Conservation (phyloP, 35 echinoderm and acorn worm genomes). For the Apostichopus japonicus region DNA sequence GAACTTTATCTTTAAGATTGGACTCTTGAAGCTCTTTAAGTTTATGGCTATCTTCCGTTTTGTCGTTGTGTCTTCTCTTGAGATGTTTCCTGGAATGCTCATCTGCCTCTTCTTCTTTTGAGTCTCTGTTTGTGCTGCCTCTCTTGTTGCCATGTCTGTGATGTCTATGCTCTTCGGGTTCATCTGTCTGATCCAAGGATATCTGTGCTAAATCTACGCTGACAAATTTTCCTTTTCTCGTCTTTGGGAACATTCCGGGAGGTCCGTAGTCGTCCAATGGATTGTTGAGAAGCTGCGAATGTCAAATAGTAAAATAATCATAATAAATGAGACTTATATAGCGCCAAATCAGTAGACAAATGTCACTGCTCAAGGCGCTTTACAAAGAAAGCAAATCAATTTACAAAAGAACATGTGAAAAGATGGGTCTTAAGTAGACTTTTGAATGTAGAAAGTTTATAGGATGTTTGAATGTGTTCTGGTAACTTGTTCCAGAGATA, state of each 20-base stretch:
- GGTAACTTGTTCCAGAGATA: no score
- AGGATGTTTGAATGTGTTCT: no score
- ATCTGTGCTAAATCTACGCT: neutral
- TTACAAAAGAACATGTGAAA: no score
- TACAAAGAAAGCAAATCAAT: no score
- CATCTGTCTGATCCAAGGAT: neutral
- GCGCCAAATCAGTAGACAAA: no score
- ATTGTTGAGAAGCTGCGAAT: constrained; percentile 72
- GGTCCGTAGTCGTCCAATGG: constrained; percentile 49
- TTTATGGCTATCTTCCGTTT: neutral
- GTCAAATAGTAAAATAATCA: no score
- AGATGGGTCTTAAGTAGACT: no score
- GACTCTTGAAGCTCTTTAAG: neutral
- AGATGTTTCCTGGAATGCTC: neutral
- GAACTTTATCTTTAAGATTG: neutral
- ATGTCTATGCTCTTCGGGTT: neutral
- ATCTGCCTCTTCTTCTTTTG: constrained; percentile 33
- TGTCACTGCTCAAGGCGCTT: no score
- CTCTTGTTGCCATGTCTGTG: neutral
- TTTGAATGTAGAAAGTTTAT: no score
- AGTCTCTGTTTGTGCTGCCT: neutral
- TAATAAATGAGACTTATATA: no score
- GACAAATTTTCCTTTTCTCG: constrained; percentile 65
- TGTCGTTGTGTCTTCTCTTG: neutral
- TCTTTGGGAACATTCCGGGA: constrained; percentile 84